Evolutionary conservation across 1,140 invertebrate species (phyloP).

Genomic region (Kradibia gibbosae): DNA sequence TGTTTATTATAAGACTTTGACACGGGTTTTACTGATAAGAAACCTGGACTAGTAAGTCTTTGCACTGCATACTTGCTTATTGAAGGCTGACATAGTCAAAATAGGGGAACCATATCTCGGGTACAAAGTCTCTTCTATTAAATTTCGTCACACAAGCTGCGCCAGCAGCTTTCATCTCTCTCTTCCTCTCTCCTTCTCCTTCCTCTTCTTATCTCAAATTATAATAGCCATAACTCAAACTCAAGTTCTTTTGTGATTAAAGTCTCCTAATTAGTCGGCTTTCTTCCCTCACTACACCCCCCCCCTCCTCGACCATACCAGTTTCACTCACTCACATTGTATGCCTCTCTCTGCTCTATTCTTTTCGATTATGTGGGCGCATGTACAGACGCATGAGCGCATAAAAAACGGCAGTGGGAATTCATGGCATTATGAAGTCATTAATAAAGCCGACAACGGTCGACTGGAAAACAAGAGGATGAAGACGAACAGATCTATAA

Average conservation of each 20-base stretch:
- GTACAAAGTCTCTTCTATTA: constrained; percentile 43
- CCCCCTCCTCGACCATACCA: background rate
- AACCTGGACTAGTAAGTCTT: background rate
- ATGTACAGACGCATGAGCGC: too few species aligned
- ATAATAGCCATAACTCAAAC: constrained; percentile 45
- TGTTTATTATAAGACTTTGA: constrained; percentile 28
- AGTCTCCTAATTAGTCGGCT: constrained; percentile 36
- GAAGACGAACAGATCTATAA: background rate
- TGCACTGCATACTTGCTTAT: background rate
- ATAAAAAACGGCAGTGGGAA: background rate
- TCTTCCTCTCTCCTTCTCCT: too few species aligned
- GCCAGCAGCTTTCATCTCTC: constrained; percentile 9
- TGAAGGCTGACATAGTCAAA: background rate
- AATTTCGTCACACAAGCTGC: constrained; percentile 28
- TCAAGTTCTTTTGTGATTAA: constrained; percentile 45
- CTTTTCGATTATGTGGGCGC: background rate
- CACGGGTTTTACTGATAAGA: constrained; percentile 8
- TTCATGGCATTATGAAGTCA: constrained; percentile 36
- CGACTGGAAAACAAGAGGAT: constrained; percentile 3
- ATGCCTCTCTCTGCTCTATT: background rate
- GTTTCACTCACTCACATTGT: background rate
- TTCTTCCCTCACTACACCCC: background rate
- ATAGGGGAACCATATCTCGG: constrained; percentile 11
- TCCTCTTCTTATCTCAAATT: constrained; percentile 41
- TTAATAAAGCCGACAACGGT: constrained; percentile 33